A percentile compares a stretch with the other conserved stretches of the same genome.
These are phyloP conservation scores for Andrena haemorrhoa DNA, from an alignment of 2,888 invertebrate genomes.

Conservation along the genomic window DNA sequence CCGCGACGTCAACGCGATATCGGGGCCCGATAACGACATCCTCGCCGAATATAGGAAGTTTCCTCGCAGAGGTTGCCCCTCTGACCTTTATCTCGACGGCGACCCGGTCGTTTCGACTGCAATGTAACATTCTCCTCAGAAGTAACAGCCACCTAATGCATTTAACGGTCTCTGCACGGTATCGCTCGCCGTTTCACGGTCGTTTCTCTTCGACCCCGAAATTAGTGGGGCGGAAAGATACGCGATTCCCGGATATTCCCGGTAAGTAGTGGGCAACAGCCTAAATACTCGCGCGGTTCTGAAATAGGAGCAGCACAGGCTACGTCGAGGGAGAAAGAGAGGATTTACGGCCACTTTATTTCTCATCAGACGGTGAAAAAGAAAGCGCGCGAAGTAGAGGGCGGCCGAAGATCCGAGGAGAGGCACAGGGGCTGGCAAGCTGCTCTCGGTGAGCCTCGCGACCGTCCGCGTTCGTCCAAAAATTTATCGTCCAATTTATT, in stretches of 20 bases:
- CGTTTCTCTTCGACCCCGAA: constrained; percentile 70
- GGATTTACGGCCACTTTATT: constrained; percentile 81
- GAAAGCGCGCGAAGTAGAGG: constrained; percentile 32
- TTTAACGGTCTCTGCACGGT: constrained; percentile 70
- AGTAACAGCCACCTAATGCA: constrained; percentile 73
- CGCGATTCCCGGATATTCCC: constrained; percentile 74
- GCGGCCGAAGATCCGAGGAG: neutral
- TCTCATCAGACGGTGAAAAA: constrained; percentile 77
- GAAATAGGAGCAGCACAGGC: constrained; percentile 47
- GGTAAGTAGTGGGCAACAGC: constrained; percentile 74
- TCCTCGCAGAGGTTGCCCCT: constrained; percentile 27
- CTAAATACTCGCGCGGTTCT: constrained; percentile 74
- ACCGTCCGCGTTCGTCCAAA: constrained; percentile 21
- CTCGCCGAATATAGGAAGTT: constrained; percentile 3
- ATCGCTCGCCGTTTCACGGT: constrained; percentile 73
- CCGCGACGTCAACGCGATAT: neutral
- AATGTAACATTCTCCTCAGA: constrained; percentile 43
- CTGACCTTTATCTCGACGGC: constrained; percentile 37
- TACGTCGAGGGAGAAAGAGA: constrained; percentile 41
- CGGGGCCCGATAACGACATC: neutral
- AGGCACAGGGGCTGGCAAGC: neutral
- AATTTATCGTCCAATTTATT: constrained; percentile 47
- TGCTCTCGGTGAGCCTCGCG: neutral
- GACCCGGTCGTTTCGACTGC: constrained; percentile 32
- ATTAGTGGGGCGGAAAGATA: constrained; percentile 75